Evolutionary conservation across 2,113 vertebrate genomes (phyloP), one percentile per base, ranked within the genome.

Genomic region (Otolemur garnettii): DNA sequence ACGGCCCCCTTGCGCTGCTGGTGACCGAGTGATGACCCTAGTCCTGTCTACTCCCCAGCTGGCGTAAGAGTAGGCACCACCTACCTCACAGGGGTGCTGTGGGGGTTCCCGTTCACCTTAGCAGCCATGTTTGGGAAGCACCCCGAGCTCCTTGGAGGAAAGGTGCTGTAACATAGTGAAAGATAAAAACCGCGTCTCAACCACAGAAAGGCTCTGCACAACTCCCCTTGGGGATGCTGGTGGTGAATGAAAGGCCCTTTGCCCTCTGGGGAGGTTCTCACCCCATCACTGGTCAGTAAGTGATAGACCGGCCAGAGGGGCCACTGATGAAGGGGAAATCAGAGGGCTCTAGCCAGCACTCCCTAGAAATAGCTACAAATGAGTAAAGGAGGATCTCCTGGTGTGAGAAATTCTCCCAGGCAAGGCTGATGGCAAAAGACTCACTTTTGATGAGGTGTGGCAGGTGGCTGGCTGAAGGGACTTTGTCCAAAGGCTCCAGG

Each of bases 381-480:
- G 19, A 30, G 82, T 74, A 5, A 35, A 21, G 57, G 7, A 38
- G 45, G 33, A 38, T 26, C 45, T 30, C 68, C 7, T 2, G 42
- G 78, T 3, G 13, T 2, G 15, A 10, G 22, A 21, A 0, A 0
- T 2, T 50, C 10, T 0, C 26, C 6, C 4, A 7, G 82, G 0
- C 17, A 35, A 94, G 30, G 59, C 0, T 0, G 59, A 64, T 0
- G 22, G 28, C 8, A 0, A 74, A 74, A 19, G 68, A 92, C 99
- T 99, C 98, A 99, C 99, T 99, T 99, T 97, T 99, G 99, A 98
- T 99, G 99, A 97, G 99, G 99, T 74, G 99, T 99, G 30, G 99
- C 98, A 5, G 99, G 99, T 83, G 99, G 99, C 98, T 99, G 99
- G 98, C 98, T 99, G 98, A 99, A 99, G 50, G 99, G 99, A 98